These are phyloP conservation scores for Pinna nobilis DNA, from an alignment of 1,140 invertebrate genomes.

Conservation along the genomic window DNA sequence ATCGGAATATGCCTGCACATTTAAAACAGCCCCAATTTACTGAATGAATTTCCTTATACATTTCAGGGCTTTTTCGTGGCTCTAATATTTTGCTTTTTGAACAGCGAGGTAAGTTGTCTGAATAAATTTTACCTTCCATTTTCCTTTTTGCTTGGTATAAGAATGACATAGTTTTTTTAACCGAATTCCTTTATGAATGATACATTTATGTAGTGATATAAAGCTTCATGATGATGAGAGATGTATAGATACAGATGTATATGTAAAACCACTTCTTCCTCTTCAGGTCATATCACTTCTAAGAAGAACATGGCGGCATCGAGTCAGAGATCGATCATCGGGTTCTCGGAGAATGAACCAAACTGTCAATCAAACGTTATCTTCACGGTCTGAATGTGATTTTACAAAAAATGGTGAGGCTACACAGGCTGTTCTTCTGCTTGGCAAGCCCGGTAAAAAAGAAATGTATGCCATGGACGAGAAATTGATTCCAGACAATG, in stretches of 20 bases:
- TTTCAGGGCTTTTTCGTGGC: slow-evolving; percentile 52
- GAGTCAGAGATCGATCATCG: slow-evolving; percentile 18
- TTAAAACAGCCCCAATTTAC: too few relatives aligned
- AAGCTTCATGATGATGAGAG: not conserved
- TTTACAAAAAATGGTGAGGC: not conserved
- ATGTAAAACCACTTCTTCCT: not conserved
- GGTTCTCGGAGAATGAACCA: slow-evolving; percentile 2
- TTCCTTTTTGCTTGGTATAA: not conserved
- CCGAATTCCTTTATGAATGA: not conserved
- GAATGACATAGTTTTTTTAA: not conserved
- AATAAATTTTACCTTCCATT: not conserved
- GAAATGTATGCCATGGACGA: too few relatives aligned
- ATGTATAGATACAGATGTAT: not conserved
- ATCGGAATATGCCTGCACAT: too few relatives aligned
- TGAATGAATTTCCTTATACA: not conserved
- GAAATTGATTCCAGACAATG: too few relatives aligned
- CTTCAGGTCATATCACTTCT: slow-evolving; percentile 34
- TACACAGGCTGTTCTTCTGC: too few relatives aligned
- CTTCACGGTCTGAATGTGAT: slow-evolving; percentile 9
- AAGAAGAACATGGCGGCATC: slow-evolving; percentile 23
- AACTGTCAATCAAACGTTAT: slow-evolving; percentile 27
- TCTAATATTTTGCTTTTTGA: slow-evolving; percentile 55
- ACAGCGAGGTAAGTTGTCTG: slow-evolving; percentile 49
- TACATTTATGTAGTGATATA: not conserved
- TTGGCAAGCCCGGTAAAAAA: too few relatives aligned